Percentiles rank a stretch among this genome's conserved stretches.
phyloP scores from a whole-genome alignment of 1,140 invertebrate genomes.

The Caenorhabditis briggsae region DNA sequence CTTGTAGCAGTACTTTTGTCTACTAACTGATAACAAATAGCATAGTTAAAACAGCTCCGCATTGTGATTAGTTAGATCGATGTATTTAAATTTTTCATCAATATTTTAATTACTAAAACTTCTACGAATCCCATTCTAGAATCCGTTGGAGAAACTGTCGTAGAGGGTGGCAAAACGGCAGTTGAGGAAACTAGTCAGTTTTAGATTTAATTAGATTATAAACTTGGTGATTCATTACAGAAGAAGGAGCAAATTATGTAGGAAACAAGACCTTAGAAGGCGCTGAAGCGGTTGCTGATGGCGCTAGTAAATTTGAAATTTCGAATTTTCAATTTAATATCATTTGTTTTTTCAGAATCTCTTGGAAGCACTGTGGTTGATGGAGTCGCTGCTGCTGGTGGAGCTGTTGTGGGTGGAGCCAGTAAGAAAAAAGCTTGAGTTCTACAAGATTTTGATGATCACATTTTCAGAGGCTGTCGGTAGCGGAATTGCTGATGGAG shows the following conservation, averaged over 20 bases:
- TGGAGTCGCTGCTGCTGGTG: conserved; percentile 40
- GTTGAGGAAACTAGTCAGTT: conserved; percentile 11
- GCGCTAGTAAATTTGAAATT: neutral
- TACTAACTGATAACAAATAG: too few relatives aligned
- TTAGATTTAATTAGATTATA: neutral
- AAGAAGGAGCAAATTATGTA: conserved; percentile 9
- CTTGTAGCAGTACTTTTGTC: too few relatives aligned
- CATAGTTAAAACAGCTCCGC: too few relatives aligned
- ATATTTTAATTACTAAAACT: neutral
- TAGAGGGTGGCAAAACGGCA: conserved; percentile 1
- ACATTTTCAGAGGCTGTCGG: conserved; percentile 3
- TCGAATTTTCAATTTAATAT: too few relatives aligned
- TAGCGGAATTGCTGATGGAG: conserved; percentile 17
- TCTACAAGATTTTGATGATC: too few relatives aligned
- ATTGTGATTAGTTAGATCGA: neutral
- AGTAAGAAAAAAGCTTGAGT: neutral
- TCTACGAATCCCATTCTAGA: neutral
- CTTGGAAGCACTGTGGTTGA: conserved; percentile 27
- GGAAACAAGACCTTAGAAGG: neutral
- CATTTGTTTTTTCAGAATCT: neutral
- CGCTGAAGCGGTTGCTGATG: conserved; percentile 27
- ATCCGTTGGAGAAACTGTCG: conserved; percentile 53
- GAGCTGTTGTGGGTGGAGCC: conserved; percentile 49
- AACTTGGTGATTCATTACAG: conserved; percentile 34
- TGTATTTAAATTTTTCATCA: neutral